phyloP scores from a whole-genome alignment of 2,113 vertebrate genomes.

The Halichoeres trimaculatus region DNA sequence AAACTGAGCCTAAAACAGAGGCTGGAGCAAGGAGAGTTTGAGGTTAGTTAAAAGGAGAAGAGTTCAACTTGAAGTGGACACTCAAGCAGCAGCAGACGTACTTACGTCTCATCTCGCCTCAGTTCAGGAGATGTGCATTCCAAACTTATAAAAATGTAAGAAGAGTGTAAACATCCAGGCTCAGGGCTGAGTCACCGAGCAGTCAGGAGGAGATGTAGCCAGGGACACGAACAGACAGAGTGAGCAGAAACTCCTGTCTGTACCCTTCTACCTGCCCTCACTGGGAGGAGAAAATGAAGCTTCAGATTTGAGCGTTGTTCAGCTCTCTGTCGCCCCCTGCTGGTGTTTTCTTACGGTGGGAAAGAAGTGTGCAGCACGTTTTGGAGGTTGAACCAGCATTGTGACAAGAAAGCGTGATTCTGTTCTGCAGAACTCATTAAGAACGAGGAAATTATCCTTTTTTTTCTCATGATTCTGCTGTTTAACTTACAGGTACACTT shows the following conservation, averaged over 20 bases:
- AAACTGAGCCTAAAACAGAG: constrained; percentile 60
- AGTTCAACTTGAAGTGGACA: neutral
- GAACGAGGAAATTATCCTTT: too few relatives aligned
- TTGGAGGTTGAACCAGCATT: neutral
- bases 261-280: constrained; percentile 31
- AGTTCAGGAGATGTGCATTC: constrained; percentile 36
- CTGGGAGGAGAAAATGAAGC: constrained; percentile 7
- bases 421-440: too few relatives aligned
- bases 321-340: constrained; percentile 39
- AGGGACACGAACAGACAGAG: neutral
- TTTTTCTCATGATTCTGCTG: too few relatives aligned
- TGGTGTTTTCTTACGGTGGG: neutral
- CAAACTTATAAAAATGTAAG: constrained; percentile 33
- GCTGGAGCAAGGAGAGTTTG: constrained; percentile 25
- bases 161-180: constrained; percentile 4
- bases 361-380: too few relatives aligned
- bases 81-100: neutral
- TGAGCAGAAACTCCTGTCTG: constrained; percentile 6
- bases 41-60: neutral
- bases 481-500: too few relatives aligned
- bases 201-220: neutral
- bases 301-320: neutral
- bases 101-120: constrained; percentile 73
- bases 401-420: too few relatives aligned
- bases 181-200: neutral